phyloP scores from a whole-genome alignment of 2,888 invertebrate genomes.

The Drosophila koepferae region DNA sequence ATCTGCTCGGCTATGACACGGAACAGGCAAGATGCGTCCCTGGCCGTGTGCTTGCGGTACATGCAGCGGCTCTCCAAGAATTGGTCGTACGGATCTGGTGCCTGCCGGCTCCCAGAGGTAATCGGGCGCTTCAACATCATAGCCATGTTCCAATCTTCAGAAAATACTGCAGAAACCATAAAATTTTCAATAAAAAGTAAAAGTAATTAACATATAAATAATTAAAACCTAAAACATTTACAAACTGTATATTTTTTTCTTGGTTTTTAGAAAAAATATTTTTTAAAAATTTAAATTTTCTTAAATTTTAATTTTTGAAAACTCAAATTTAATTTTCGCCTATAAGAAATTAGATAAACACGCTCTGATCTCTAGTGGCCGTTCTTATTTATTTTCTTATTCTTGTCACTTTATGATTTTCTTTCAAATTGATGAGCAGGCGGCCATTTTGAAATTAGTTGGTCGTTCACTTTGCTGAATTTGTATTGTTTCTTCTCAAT shows the following conservation, averaged over 20 bases:
- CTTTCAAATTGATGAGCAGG: conserved; percentile 8
- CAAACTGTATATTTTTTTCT: too few species aligned
- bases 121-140: conserved; percentile 79
- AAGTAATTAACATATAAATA: too few species aligned
- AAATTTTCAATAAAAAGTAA: neutral
- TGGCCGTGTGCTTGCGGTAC: conserved; percentile 94
- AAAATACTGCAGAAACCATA: neutral
- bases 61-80: conserved; percentile 92
- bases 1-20: conserved; percentile 94
- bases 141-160: neutral
- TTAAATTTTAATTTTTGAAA: neutral
- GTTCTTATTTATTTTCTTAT: conserved; percentile 13
- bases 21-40: conserved; percentile 95
- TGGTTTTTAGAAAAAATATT: too few species aligned
- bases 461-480: conserved; percentile 51
- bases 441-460: conserved; percentile 52
- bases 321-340: neutral
- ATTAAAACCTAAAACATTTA: neutral
- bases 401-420: conserved; percentile 7
- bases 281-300: too few species aligned
- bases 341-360: neutral
- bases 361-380: conserved; percentile 33
- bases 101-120: conserved; percentile 84
- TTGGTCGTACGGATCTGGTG: conserved; percentile 87
- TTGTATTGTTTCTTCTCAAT: conserved; percentile 16